Evolutionary conservation across 2,797 vertebrate genomes (phyloP), one percentile per base, ranked within the genome.

Genomic region (Amniataba percoides): DNA sequence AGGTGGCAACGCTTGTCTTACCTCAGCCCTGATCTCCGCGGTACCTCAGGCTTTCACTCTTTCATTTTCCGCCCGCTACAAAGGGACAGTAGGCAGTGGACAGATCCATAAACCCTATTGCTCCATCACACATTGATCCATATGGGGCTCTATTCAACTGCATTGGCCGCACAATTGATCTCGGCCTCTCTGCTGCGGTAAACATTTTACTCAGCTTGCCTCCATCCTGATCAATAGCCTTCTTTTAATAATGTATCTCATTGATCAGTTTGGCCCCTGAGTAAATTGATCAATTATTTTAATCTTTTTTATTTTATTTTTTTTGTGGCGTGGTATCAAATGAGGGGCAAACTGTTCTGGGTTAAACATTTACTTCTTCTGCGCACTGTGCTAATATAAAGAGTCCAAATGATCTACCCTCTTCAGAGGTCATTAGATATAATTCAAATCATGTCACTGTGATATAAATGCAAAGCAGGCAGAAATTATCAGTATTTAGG

Each of bases 211-310:
- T 91, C 92, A 71, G 88, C 90, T 85, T 88, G 94, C 91, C 91
- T 92, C 87, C 74, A 63, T 87, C 86, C 82, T 87, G 88, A 94
- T 95, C 95, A 92, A 95, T 95, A 92, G 79, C 89, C 92, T 93
- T 94, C 93, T 93, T 94, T 95, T 95, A 95, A 95, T 95, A 95
- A 95, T 95, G 93, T 95, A 95, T 94, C 93, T 93, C 87, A 95
- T 95, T 93, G 95, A 95, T 95, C 89, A 91, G 90, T 93, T 95
- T 94, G 92, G 92, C 91, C 88, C 89, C 90, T 73, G 94, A 94
- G 92, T 94, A 94, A 95, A 95, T 95, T 94, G 91, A 94, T 94
- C 94, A 94, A 94, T 95, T 94, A 94, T 95, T 95, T 92, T 93
- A 94, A 95, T 94, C 88, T 80, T 86, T 88, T 90, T 88, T 83